Conservation (phyloP, 2,113 vertebrate species). For the Crotalus tigris region DNA sequence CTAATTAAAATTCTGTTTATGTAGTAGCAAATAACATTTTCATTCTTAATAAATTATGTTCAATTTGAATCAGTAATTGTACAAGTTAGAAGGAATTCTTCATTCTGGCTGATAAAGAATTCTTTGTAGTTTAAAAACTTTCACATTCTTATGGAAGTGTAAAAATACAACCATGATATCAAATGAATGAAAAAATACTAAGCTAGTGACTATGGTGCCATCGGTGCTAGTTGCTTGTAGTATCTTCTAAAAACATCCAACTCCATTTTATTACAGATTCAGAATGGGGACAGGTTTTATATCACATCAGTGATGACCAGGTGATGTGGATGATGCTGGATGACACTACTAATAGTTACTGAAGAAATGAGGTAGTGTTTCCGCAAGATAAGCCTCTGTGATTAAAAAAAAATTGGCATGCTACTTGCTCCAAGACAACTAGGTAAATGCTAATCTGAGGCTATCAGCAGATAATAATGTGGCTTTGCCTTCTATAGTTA, state of each 20-base stretch:
- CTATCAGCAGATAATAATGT: conserved; percentile 13
- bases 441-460: background rate
- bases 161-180: background rate
- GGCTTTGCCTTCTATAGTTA: conserved; percentile 24
- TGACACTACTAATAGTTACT: background rate
- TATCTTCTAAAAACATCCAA: background rate
- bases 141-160: background rate
- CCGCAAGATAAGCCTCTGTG: conserved; percentile 32
- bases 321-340: background rate
- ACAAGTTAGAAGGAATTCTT: background rate
- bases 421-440: conserved; percentile 19
- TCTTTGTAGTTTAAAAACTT: background rate
- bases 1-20: background rate
- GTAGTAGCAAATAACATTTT: background rate
- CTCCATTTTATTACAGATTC: background rate
- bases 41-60: background rate
- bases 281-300: background rate
- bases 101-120: background rate
- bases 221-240: background rate
- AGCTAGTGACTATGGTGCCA: background rate
- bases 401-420: background rate
- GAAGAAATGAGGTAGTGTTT: background rate
- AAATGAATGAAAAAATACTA: background rate
- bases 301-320: background rate
- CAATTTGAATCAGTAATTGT: background rate